These are phyloP conservation scores for Cantharis rufa DNA, from an alignment of 2,888 invertebrate genomes.

Conservation along the genomic window DNA sequence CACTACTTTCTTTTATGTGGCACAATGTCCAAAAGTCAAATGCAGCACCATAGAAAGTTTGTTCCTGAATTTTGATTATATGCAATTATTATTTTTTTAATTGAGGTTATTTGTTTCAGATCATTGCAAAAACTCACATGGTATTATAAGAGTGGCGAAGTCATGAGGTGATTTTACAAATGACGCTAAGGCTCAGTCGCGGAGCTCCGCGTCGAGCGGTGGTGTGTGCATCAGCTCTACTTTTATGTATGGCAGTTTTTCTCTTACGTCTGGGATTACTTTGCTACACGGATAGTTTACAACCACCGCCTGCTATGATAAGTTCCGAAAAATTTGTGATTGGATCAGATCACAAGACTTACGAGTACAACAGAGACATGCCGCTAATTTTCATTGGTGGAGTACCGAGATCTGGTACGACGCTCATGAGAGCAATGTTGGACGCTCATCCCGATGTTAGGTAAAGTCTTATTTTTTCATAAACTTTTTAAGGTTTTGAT, in stretches of 20 bases:
- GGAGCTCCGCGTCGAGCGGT: conserved; percentile 53
- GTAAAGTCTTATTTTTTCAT: conserved; percentile 52
- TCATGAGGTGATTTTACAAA: conserved; percentile 34
- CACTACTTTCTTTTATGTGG: neutral
- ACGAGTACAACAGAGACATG: conserved; percentile 83
- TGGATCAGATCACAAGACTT: conserved; percentile 67
- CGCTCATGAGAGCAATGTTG: conserved; percentile 95
- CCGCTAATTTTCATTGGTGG: conserved; percentile 97
- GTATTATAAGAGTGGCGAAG: neutral
- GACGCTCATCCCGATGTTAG: conserved; percentile 97
- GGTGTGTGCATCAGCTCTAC: conserved; percentile 50
- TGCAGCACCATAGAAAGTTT: too few relatives aligned
- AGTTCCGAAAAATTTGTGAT: conserved; percentile 64
- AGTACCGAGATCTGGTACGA: conserved; percentile 96
- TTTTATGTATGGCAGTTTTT: conserved; percentile 51
- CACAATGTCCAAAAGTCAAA: too few relatives aligned
- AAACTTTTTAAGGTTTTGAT: neutral
- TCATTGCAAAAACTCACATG: neutral
- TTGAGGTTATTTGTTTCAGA: conserved; percentile 6
- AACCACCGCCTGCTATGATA: conserved; percentile 40
- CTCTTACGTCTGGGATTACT: conserved; percentile 56
- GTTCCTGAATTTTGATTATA: too few relatives aligned
- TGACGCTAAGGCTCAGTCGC: conserved; percentile 53
- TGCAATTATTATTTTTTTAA: neutral
- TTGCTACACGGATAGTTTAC: conserved; percentile 44